Base-by-base conservation (phyloP, 2,797 vertebrate genomes). In the Buphagus erythrorhynchus region DNA sequence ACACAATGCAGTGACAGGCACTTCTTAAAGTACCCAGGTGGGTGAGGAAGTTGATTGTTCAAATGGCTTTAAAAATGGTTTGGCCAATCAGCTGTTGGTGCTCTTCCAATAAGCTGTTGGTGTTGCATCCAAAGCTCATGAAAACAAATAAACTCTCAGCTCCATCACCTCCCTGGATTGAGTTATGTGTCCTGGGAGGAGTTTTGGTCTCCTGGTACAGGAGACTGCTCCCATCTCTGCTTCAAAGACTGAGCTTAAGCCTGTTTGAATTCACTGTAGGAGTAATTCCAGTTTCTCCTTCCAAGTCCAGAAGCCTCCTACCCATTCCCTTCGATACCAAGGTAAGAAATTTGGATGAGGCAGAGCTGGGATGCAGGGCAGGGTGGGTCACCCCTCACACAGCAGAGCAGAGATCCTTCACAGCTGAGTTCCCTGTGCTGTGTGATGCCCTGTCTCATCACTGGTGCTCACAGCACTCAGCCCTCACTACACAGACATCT, bases 401-500 rank as follows among this genome's bases (percentile, higher is more conserved):
- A 31, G 29, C 8, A 61, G 54, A 38, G 5, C 1, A 3, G 21
- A 33, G 26, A 57, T 57, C 22, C 38, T n/a, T 31, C 61, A 15
- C 33, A 38, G 36, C 26, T 0, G 0, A 42, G 36, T 6, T 18
- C 28, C 13, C 52, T 36, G 29, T 25, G 43, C 67, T 93, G 18
- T 2, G 0, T 0, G 0, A 5, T 52, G 11, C 16, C 8, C 33
- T 59, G 8, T n/a, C 45, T 35, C 51, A 7, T 13, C 69, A 5
- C 33, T 68, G 49, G 2, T 13, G 4, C 22, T 73, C 85, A 33
- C 38, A 20, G 36, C 16, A 4, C 38, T 73, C 59, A 33, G 59
- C 6, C 31, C 29, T 79, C 36, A 14, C 20, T 9, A 26, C 24
- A 25, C 0, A 0, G 31, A 20, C 6, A 19, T 35, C 26, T 26